Percentiles rank a stretch among this genome's conserved stretches.
These are phyloP conservation scores for Cebus imitator DNA, from an alignment of 2,113 vertebrate species.

Conservation along the genomic window DNA sequence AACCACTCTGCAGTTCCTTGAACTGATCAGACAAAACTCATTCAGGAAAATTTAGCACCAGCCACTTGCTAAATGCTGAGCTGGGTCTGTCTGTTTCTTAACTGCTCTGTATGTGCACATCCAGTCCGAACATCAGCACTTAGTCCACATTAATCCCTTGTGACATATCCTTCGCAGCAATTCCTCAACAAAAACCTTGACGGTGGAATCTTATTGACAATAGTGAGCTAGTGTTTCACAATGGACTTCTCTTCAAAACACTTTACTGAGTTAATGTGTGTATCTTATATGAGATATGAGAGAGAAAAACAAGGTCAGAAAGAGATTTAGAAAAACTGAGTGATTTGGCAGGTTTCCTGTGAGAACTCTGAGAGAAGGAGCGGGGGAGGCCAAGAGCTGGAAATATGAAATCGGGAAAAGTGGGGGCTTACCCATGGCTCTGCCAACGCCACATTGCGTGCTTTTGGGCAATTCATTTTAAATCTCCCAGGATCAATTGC, in stretches of 20 bases:
- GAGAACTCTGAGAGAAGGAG: neutral
- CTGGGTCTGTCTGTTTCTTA: neutral
- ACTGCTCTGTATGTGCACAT: constrained; percentile 32
- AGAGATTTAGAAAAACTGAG: neutral
- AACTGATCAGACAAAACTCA: neutral
- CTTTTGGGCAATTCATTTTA: neutral
- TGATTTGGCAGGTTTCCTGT: neutral
- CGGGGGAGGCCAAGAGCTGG: neutral
- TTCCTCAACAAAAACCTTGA: constrained; percentile 38
- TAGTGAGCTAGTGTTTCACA: neutral
- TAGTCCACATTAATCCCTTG: neutral
- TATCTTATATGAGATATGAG: neutral
- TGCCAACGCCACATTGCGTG: neutral
- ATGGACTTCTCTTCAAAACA: neutral
- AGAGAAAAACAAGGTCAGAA: neutral
- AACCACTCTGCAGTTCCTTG: constrained; percentile 18
- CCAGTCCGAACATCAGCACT: neutral
- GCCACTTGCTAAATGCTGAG: constrained; percentile 37
- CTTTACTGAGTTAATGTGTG: neutral
- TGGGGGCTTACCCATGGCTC: neutral
- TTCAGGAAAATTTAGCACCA: constrained; percentile 25
- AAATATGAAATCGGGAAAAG: neutral
- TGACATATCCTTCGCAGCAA: constrained; percentile 22
- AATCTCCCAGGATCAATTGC: neutral
- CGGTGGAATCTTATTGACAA: constrained; percentile 12